These are phyloP conservation scores for Loripinus fragilis DNA, from an alignment of 2,888 invertebrate species.

Conservation along the genomic window DNA sequence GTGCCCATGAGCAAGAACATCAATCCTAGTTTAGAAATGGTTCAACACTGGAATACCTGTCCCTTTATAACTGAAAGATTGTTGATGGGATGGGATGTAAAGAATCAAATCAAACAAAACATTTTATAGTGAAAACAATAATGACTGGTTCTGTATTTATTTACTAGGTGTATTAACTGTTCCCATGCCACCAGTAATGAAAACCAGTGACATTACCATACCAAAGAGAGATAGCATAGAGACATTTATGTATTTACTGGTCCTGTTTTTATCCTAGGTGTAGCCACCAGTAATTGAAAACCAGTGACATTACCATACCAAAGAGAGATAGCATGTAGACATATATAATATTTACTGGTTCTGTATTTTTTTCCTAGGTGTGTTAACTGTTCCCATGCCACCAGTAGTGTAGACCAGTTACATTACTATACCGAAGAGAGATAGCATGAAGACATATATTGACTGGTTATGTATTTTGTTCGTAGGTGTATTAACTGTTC, in stretches of 20 bases:
- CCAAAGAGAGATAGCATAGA: slow-evolving; percentile 57
- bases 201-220: slow-evolving; percentile 61
- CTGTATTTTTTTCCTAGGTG: slow-evolving; percentile 59
- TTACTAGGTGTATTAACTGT: slow-evolving; percentile 66
- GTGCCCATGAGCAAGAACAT: no score
- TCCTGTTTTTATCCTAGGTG: no score
- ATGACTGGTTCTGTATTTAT: no score
- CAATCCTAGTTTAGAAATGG: no score
- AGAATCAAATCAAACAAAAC: no score
- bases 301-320: slow-evolving; percentile 58
- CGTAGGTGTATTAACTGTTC: slow-evolving; percentile 67
- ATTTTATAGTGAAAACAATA: no score
- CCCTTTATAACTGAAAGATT: no score
- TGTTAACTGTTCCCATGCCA: slow-evolving; percentile 67
- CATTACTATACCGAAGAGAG: slow-evolving; percentile 57
- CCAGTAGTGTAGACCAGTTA: slow-evolving; percentile 68
- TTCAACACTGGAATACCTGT: no score
- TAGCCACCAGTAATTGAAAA: slow-evolving; percentile 72
- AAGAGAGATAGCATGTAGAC: slow-evolving; percentile 56
- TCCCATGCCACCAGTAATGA: slow-evolving; percentile 71
- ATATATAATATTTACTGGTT: no score
- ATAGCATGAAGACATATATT: slow-evolving; percentile 50
- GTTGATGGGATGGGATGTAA: no score
- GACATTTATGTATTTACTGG: no score
- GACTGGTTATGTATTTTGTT: no score